phyloP scores from a whole-genome alignment of 2,113 vertebrate genomes.

The Dunckerocampus dactyliophorus region DNA sequence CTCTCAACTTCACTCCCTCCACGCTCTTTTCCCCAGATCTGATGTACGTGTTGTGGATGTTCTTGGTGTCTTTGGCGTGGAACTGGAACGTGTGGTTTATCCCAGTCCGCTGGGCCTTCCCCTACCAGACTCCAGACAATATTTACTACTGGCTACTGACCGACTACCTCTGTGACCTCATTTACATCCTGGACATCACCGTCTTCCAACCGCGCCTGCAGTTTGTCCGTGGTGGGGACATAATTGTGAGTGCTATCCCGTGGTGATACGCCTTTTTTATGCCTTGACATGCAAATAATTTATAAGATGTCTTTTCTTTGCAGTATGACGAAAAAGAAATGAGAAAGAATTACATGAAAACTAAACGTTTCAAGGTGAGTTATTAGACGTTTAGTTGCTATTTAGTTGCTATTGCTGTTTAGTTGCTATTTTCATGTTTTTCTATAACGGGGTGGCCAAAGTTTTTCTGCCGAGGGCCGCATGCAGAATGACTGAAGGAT shows the following conservation, averaged over 20 bases:
- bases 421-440: too few species aligned
- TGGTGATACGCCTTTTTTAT: background rate
- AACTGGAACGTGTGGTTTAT: constrained; percentile 99
- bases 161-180: constrained; percentile 89
- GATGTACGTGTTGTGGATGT: constrained; percentile 92
- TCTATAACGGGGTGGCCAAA: too few species aligned
- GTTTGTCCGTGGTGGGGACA: constrained; percentile 87
- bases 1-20: background rate
- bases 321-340: constrained; percentile 88
- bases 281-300: background rate
- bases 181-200: constrained; percentile 88
- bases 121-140: constrained; percentile 82
- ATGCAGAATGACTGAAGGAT: too few species aligned
- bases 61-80: constrained; percentile 90
- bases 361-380: constrained; percentile 85
- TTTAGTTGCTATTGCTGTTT: too few species aligned
- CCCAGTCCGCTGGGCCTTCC: constrained; percentile 86
- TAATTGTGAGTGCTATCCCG: constrained; percentile 81
- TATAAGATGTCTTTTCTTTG: constrained; percentile 17
- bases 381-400: background rate
- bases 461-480: too few species aligned
- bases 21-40: constrained; percentile 69
- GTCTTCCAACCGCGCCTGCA: constrained; percentile 90
- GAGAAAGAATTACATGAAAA: constrained; percentile 85
- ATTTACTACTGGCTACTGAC: constrained; percentile 83